Evolutionary conservation across 2,888 invertebrate genomes (phyloP), one percentile per base, ranked within the genome.

Genomic region (Meiosimyza decipiens): DNA sequence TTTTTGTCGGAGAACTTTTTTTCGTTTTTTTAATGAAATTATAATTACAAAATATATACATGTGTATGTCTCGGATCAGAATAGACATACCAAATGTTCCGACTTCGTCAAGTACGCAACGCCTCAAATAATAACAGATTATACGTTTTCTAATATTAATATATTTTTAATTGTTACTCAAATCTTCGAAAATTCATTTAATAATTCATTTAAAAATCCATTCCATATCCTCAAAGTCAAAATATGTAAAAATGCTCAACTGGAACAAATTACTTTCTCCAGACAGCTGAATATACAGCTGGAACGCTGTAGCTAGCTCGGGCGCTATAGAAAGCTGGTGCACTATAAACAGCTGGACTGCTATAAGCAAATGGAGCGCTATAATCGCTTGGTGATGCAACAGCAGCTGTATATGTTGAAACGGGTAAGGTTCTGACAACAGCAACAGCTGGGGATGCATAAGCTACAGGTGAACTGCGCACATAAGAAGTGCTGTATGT

Each of bases 401-500:
- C 51, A 18, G 51, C 13, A 11, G 71, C 33, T 3, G 62, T 51
- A 47, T 68, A 59, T 3, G 71, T 65, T 15, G 70, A 50, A n/a
- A 70, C 65, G 13, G 70, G n/a, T 9, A 5, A 40, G 9, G 40
- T 5, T 40, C 40, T 40, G 16, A 40, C 33, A 13, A 69, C 55
- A 16, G 59, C 49, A n/a, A 33, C 28, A 76, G 47, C 80, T 77
- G 67, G 77, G 15, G 66, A n/a, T 13, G 66, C 66, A 16, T 66
- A 66, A 12, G 67, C 67, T 6, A 55, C 15, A 15, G 66, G 54
- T 28, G 66, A 52, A n/a, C 33, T 80, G 47, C 57, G 75, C 65
- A 73, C 77, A 55, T 66, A 65, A 6, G 57, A 40, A 55, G 79
- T 77, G 50, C 77, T 64, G 50, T 79, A 78, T 16, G 77, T 79